Base-by-base conservation (phyloP, 2,888 invertebrate species). In the Cataglyphis albicans region DNA sequence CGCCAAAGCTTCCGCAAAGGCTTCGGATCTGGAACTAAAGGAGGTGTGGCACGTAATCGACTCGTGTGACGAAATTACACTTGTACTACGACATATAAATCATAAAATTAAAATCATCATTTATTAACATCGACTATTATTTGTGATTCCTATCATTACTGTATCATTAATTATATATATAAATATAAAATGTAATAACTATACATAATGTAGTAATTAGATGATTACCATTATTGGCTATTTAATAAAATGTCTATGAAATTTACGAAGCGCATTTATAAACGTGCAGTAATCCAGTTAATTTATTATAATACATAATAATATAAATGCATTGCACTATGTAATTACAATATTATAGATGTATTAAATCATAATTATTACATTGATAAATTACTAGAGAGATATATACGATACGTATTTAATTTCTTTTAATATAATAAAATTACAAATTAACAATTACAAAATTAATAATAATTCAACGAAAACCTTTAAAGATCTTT, bases 1-100 rank as follows among this genome's bases (percentile, higher is more conserved):
- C 59, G 72, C 44, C 59, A 35, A 80, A 70, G 78, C 68, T 44
- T 78, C 32, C 68, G 59, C 32, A 44, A 44, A 70, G 59, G 68
- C 68, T 6, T 44, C 21, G 41, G 32, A 59, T 78, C 59, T 52
- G 32, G 10, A 32, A 29, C 21, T 75, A 25, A 75, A 25, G 75
- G 21, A 52, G 75, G 18, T 18, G n/a, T 6, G 7, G 55, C 25
- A 12, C 41, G 29, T 12, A 55, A 29, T 76, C 68, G 38, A 41
- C 29, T 55, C n/a, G n/a, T 10, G 65, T 25, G 38, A 68, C 29
- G 25, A 44, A 67, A 55, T 76, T 67, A 65, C 12, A 5, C 29
- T 29, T 18, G 15, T 35, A 64, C 44, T 35, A 64, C 44, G 18
- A 15, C 21, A 21, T 64, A 25, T 32, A 63, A 29, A 32, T n/a